Evolutionary conservation across 1,140 invertebrate genomes (phyloP).

Genomic region (Heliconius hewitsoni): DNA sequence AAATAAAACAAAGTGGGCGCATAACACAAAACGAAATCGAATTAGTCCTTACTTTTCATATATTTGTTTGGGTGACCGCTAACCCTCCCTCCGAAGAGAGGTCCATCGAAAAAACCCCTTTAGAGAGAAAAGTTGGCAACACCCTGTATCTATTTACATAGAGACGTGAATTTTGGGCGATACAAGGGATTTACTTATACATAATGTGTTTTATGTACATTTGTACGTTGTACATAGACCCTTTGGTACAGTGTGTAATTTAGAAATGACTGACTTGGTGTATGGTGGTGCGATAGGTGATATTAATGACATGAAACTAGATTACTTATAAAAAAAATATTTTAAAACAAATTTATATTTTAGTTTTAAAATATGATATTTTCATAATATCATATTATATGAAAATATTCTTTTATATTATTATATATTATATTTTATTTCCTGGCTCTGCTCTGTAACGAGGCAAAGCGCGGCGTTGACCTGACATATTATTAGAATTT

Average conservation of each 20-base stretch:
- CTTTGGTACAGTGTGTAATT: neutral
- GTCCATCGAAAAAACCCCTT: constrained; percentile 60
- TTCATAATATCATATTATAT: too few species aligned
- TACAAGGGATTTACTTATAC: constrained; percentile 1
- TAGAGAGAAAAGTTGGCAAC: constrained; percentile 63
- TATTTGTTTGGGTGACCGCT: constrained; percentile 55
- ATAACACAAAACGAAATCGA: constrained; percentile 51
- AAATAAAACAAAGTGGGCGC: neutral
- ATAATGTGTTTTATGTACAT: constrained; percentile 5
- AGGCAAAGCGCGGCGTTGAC: too few species aligned
- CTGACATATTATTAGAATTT: too few species aligned
- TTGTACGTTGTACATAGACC: neutral
- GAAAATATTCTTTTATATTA: too few species aligned
- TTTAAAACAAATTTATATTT: too few species aligned
- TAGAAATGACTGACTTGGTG: neutral
- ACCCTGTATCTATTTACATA: constrained; percentile 41
- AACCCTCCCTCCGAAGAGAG: constrained; percentile 28
- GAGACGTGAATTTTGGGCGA: constrained; percentile 31
- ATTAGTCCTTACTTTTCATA: constrained; percentile 58
- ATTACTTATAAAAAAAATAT: too few species aligned
- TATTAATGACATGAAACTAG: neutral
- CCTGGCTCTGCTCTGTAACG: too few species aligned
- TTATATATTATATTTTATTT: too few species aligned
- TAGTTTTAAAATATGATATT: too few species aligned
- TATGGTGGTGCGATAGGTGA: neutral